A percentile compares a stretch with the other conserved stretches of the same genome.
Evolutionary conservation across 2,113 vertebrate genomes (phyloP).

Genomic region (Paramisgurnus dabryanus): DNA sequence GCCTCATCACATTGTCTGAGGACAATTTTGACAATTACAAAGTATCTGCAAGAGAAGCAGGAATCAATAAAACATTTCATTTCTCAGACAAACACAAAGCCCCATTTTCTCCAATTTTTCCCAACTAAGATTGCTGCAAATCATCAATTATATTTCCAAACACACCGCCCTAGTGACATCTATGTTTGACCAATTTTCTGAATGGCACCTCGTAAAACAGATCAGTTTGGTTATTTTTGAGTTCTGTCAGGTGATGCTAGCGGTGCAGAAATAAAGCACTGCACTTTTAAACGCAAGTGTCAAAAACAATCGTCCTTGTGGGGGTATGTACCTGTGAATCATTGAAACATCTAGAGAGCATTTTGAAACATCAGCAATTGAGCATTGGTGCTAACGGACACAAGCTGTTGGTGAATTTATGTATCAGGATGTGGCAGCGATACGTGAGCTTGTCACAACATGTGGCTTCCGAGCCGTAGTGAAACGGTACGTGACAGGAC

Average conservation of each 20-base stretch:
- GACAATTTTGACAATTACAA: not conserved
- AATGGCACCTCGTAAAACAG: too few species aligned
- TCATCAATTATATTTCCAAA: too few species aligned
- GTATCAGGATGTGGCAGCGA: constrained; percentile 1
- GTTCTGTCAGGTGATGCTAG: too few species aligned
- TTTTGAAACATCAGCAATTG: not conserved
- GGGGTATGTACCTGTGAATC: not conserved
- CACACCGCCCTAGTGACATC: too few species aligned
- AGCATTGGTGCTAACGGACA: not conserved
- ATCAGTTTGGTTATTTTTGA: too few species aligned
- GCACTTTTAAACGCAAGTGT: not conserved
- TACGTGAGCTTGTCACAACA: constrained; percentile 30
- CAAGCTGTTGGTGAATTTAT: constrained; percentile 1
- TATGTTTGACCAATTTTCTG: too few species aligned
- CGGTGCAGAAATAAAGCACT: too few species aligned
- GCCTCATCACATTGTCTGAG: not conserved
- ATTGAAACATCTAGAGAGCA: not conserved
- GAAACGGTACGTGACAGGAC: constrained; percentile 15
- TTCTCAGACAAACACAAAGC: not conserved
- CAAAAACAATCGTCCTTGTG: not conserved
- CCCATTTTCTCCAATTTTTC: not conserved
- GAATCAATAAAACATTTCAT: not conserved
- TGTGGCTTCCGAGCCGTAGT: constrained; percentile 8
- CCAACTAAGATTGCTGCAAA: not conserved
- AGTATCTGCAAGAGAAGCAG: not conserved